Percentiles rank a stretch among this genome's conserved stretches.
phyloP scores from a whole-genome alignment of 2,113 vertebrate species.

The Ammospiza nelsoni region DNA sequence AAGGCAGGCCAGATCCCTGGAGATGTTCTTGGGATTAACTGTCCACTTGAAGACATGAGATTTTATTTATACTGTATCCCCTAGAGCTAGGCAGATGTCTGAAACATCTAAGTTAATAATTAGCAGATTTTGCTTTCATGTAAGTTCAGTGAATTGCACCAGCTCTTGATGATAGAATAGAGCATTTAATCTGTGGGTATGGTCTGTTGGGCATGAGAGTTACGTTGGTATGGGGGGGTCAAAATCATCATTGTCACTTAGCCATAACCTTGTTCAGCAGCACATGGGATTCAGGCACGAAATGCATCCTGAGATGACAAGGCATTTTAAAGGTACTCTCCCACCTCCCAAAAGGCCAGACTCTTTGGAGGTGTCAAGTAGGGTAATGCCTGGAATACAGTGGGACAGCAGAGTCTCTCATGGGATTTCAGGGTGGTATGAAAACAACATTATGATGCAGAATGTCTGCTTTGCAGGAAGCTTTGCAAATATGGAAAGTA shows the following conservation, averaged over 20 bases:
- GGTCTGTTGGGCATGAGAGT: neutral
- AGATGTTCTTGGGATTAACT: slow-evolving; percentile 36
- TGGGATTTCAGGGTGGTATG: neutral
- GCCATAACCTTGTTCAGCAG: neutral
- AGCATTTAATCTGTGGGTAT: neutral
- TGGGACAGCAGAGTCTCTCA: neutral
- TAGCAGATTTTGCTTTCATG: slow-evolving; percentile 16
- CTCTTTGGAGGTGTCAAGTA: neutral
- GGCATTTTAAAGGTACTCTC: neutral
- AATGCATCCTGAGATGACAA: neutral
- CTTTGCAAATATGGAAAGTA: neutral
- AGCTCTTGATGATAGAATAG: neutral
- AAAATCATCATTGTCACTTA: neutral
- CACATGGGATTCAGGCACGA: rapidly evolving
- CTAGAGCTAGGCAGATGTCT: slow-evolving; percentile 27
- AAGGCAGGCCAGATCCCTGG: slow-evolving; percentile 1
- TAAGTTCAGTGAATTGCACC: neutral
- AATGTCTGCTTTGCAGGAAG: neutral
- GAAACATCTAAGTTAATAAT: slow-evolving; percentile 42
- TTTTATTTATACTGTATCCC: slow-evolving; percentile 39
- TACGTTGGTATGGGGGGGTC: neutral
- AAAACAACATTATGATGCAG: neutral
- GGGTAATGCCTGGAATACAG: neutral
- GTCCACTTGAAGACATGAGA: neutral
- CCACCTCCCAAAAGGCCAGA: neutral